Evolutionary conservation across 2,888 invertebrate species (phyloP).

Genomic region (Tetheella fluctuosa): DNA sequence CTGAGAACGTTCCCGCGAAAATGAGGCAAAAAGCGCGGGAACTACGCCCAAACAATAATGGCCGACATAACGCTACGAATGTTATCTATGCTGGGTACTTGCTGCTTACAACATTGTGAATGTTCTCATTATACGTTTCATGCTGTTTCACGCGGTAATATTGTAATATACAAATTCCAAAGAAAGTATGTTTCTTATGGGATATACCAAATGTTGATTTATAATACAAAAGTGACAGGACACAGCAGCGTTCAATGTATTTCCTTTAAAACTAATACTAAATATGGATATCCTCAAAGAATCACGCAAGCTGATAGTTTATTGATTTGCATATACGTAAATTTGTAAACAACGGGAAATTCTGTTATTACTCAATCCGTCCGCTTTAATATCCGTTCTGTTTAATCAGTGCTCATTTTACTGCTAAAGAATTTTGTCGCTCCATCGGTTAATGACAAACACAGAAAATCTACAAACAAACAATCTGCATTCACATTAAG

Average conservation of each 20-base stretch:
- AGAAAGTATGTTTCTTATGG: neutral
- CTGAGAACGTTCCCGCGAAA: conserved; percentile 83
- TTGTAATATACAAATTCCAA: conserved; percentile 2
- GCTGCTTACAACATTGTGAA: conserved; percentile 67
- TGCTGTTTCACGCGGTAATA: conserved; percentile 10
- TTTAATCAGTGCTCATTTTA: conserved; percentile 59
- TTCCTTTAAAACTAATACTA: neutral
- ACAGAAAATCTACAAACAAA: conserved; percentile 66
- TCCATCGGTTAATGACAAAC: conserved; percentile 45
- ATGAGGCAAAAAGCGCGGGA: conserved; percentile 81
- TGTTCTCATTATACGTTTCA: conserved; percentile 68
- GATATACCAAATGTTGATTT: neutral
- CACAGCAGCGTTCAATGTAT: neutral
- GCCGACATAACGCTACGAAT: conserved; percentile 80
- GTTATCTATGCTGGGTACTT: conserved; percentile 67
- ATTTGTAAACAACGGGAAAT: conserved; percentile 33
- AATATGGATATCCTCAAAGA: conserved; percentile 9
- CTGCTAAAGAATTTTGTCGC: conserved; percentile 62
- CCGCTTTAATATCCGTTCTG: conserved; percentile 37
- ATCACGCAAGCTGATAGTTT: neutral
- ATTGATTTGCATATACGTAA: conserved; percentile 16
- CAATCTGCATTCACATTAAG: conserved; percentile 58
- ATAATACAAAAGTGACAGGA: neutral
- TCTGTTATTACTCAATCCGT: conserved; percentile 33
- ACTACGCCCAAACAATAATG: conserved; percentile 73